Conservation (phyloP, 2,113 vertebrate species). For the Calyptomena viridis region DNA sequence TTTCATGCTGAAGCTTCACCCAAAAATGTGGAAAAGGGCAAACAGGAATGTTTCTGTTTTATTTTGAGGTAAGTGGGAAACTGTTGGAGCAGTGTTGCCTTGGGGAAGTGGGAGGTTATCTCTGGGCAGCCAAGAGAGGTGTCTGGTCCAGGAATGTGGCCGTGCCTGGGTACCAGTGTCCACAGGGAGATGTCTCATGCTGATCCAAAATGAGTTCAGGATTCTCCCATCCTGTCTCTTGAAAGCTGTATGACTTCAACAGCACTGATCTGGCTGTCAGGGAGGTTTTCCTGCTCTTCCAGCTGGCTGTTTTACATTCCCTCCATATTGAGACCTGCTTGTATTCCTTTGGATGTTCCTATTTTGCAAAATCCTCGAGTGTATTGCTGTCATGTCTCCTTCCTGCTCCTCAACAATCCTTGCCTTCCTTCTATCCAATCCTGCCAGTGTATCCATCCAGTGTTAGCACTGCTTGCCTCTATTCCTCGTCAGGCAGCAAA, state of each 20-base stretch:
- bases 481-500: not conserved
- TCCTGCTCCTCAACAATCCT: not conserved
- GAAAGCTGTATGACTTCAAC: not conserved
- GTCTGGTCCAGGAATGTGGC: not conserved
- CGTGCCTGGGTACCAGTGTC: fast-evolving
- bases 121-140: fast-evolving
- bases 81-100: not conserved
- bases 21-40: not conserved
- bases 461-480: not conserved
- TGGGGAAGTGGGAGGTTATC: fast-evolving
- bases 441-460: not conserved
- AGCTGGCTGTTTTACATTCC: not conserved
- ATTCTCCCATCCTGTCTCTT: not conserved
- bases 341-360: not conserved
- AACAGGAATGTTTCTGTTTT: not conserved
- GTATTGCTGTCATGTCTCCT: not conserved
- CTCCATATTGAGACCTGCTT: not conserved
- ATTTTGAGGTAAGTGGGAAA: not conserved
- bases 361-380: not conserved
- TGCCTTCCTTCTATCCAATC: not conserved
- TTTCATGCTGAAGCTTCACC: not conserved
- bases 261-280: not conserved
- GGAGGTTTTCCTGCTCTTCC: not conserved
- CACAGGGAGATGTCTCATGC: fast-evolving
- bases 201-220: not conserved